Evolutionary conservation across 1,140 invertebrate genomes (phyloP).

Genomic region (Drosophila rhopaloa): DNA sequence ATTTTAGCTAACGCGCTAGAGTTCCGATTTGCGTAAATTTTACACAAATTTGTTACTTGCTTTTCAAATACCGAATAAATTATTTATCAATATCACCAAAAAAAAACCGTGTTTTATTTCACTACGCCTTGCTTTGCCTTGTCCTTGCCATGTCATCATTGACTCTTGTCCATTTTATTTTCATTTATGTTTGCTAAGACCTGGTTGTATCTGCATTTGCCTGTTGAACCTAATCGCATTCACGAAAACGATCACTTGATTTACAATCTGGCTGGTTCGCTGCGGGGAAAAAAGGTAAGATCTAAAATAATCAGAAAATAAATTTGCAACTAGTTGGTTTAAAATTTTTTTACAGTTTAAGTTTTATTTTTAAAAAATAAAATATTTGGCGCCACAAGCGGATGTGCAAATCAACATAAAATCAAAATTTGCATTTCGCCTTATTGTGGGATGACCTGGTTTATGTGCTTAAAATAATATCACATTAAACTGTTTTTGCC

Average conservation of each 20-base stretch:
- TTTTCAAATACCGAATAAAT: constrained; percentile 65
- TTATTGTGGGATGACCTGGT: constrained; percentile 16
- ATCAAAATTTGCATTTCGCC: not conserved
- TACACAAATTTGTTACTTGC: constrained; percentile 49
- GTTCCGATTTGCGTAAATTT: constrained; percentile 41
- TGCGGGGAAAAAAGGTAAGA: constrained; percentile 33
- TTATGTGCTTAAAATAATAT: constrained; percentile 81
- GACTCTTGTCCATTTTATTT: constrained; percentile 49
- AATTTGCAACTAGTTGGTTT: not conserved
- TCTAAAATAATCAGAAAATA: not conserved
- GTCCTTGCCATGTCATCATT: constrained; percentile 19
- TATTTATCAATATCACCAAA: constrained; percentile 60
- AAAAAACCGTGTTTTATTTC: constrained; percentile 53
- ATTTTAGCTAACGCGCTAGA: constrained; percentile 52
- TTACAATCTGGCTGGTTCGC: constrained; percentile 15
- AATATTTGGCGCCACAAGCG: constrained; percentile 36
- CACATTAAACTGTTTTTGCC: constrained; percentile 71
- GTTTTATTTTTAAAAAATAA: constrained; percentile 56
- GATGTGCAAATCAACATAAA: constrained; percentile 36
- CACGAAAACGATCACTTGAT: not conserved
- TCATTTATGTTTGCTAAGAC: constrained; percentile 27
- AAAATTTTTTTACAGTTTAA: constrained; percentile 15
- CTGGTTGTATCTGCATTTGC: constrained; percentile 2
- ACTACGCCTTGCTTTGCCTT: constrained; percentile 30
- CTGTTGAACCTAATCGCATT: not conserved